Percentiles rank a stretch among this genome's conserved stretches.
These are phyloP conservation scores for Python bivittatus DNA, from an alignment of 2,113 vertebrate species.

Conservation along the genomic window DNA sequence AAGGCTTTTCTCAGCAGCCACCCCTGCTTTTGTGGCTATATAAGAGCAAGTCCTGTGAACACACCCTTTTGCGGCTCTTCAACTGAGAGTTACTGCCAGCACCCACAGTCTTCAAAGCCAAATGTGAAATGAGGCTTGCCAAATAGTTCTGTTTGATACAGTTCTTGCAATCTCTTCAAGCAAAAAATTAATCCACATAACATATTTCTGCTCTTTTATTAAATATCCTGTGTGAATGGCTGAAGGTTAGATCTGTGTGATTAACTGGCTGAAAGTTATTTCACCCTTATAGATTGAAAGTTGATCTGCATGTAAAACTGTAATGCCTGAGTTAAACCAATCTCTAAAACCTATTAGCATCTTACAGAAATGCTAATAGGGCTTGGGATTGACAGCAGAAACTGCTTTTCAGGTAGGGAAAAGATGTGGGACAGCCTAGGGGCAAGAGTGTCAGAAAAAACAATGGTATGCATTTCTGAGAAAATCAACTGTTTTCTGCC, in stretches of 20 bases:
- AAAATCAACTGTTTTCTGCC: not conserved
- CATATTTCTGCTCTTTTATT: not conserved
- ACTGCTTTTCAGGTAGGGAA: not conserved
- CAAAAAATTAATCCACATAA: not conserved
- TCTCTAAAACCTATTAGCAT: not conserved
- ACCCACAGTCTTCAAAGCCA: constrained; percentile 23
- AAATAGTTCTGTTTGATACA: not conserved
- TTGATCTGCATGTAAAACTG: not conserved
- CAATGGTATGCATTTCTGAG: not conserved
- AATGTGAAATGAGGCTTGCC: not conserved
- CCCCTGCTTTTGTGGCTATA: not conserved
- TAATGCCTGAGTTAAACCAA: not conserved
- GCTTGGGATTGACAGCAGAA: not conserved
- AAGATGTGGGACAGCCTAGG: not conserved
- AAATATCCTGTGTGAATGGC: not conserved
- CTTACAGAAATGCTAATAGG: not conserved
- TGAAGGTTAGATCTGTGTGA: not conserved
- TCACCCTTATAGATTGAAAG: not conserved
- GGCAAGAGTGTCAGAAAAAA: not conserved
- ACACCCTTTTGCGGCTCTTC: constrained; percentile 9
- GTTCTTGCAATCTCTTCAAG: not conserved
- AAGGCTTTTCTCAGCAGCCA: constrained; percentile 1
- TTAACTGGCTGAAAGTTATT: not conserved
- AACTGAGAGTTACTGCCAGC: constrained; percentile 14
- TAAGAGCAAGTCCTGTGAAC: constrained; percentile 2